Evolutionary conservation across 2,797 vertebrate genomes (phyloP).

Genomic region (Hydrocynus forskahlii): DNA sequence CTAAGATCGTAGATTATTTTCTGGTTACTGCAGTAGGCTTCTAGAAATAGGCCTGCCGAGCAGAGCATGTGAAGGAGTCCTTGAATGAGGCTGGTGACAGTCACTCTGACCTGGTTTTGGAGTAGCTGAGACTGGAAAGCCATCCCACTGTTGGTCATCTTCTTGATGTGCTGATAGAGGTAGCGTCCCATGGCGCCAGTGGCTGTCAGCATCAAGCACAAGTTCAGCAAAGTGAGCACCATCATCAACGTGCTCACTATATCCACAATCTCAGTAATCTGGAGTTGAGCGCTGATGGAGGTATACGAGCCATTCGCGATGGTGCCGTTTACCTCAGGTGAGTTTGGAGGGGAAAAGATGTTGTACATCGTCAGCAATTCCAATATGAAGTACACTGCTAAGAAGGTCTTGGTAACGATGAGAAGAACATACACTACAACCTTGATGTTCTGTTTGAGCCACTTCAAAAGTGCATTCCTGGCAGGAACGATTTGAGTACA

Average conservation of each 20-base stretch:
- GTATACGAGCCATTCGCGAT: background rate
- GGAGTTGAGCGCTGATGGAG: background rate
- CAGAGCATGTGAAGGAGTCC: constrained; percentile 18
- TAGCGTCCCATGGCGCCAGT: constrained; percentile 21
- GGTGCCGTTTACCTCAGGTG: background rate
- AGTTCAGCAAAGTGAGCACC: background rate
- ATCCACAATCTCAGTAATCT: background rate
- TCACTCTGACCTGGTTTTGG: constrained; percentile 32
- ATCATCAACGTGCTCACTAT: background rate
- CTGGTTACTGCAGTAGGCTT: background rate
- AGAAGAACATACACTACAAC: constrained; percentile 2
- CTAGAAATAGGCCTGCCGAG: background rate
- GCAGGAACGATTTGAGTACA: constrained; percentile 25
- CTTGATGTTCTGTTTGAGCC: constrained; percentile 41
- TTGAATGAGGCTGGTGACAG: constrained; percentile 30
- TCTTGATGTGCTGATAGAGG: constrained; percentile 37
- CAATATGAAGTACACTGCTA: background rate
- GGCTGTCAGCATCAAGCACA: constrained; percentile 18
- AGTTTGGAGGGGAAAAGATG: background rate
- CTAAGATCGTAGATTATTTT: background rate
- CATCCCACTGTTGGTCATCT: constrained; percentile 15
- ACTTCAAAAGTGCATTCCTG: background rate
- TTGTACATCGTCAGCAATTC: background rate
- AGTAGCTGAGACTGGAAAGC: constrained; percentile 17
- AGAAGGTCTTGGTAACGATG: background rate